Evolutionary conservation across 1,140 invertebrate genomes (phyloP).

Genomic region (Achroia grisella): DNA sequence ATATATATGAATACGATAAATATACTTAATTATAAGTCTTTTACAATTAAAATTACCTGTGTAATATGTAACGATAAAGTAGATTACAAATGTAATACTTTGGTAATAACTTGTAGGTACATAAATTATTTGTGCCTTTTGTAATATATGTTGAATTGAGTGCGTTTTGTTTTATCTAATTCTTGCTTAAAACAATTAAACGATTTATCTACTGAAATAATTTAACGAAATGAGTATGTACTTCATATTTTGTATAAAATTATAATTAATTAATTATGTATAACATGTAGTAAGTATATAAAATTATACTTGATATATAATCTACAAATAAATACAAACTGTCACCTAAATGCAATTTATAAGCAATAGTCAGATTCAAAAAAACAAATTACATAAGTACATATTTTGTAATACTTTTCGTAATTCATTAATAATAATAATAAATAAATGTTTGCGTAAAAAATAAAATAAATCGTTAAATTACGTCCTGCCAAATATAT

Average conservation of each 20-base stretch:
- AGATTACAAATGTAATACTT: constrained; percentile 3
- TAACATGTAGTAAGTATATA: neutral
- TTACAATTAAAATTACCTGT: constrained; percentile 1
- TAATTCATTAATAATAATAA: no score
- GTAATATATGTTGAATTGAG: constrained; percentile 14
- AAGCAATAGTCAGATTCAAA: constrained; percentile 38
- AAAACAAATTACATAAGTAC: constrained; percentile 11
- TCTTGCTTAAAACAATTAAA: no score
- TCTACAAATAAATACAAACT: constrained; percentile 6
- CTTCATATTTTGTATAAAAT: no score
- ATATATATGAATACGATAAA: no score
- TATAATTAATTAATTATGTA: no score
- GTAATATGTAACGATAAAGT: neutral
- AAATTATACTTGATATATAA: neutral
- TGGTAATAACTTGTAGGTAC: constrained; percentile 29
- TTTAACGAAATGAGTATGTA: no score
- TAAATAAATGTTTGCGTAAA: no score
- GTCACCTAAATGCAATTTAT: constrained; percentile 30
- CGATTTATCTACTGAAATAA: no score
- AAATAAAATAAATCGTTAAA: no score
- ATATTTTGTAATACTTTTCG: no score
- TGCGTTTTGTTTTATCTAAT: constrained; percentile 22
- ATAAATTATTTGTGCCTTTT: constrained; percentile 64
- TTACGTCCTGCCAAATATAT: no score
- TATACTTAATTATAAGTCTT: neutral